These are phyloP conservation scores for Acipenser transmontanus DNA, from an alignment of 2,797 vertebrate genomes.

Conservation along the genomic window DNA sequence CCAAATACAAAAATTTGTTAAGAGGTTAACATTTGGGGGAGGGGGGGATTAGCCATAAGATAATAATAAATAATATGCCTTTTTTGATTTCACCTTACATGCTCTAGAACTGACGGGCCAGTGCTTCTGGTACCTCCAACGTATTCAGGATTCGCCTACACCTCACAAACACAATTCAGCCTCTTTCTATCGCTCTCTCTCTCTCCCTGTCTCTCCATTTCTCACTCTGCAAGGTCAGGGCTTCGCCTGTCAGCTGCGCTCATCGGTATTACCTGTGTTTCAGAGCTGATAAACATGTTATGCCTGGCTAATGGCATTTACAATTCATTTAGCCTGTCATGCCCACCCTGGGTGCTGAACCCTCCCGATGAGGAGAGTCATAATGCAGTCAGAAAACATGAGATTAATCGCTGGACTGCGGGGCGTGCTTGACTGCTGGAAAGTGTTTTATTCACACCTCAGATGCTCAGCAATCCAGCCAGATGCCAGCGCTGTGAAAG, in stretches of 20 bases:
- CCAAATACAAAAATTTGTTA: no score
- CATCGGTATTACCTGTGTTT: no score
- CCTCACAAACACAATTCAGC: constrained; percentile 10
- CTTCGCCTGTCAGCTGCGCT: not conserved
- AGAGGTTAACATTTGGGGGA: no score
- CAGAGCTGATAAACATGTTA: no score
- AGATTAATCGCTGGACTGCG: no score
- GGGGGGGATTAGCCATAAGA: no score
- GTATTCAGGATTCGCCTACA: constrained; percentile 12
- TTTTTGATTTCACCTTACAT: not conserved
- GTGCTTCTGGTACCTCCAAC: constrained; percentile 3
- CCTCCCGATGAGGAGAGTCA: no score
- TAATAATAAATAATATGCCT: no score
- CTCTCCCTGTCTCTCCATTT: not conserved
- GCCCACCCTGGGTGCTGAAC: no score
- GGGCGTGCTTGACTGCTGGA: not conserved
- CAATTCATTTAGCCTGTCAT: no score
- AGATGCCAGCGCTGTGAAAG: not conserved
- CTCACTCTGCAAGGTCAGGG: constrained; percentile 11
- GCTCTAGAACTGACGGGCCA: constrained; percentile 1
- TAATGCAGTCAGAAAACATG: no score
- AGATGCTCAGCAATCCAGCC: not conserved
- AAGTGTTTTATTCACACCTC: constrained; percentile 5
- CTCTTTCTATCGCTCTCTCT: not conserved
- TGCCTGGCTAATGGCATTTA: no score